A percentile compares a stretch with the other conserved stretches of the same genome.
phyloP scores from a whole-genome alignment of 2,113 vertebrate species.

The Rhagologus leucostigma region DNA sequence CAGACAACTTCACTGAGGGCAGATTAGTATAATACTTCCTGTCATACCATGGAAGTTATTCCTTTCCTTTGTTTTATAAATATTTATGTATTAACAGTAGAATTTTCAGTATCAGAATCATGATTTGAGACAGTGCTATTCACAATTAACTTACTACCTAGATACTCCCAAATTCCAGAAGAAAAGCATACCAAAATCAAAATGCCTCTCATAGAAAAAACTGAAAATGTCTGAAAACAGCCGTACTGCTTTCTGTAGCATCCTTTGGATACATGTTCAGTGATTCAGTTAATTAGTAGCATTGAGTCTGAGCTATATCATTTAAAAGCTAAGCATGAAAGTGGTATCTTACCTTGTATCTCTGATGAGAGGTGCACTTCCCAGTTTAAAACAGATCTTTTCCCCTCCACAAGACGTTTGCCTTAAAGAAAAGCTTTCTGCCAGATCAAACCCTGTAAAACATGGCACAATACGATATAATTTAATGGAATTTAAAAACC shows the following conservation, averaged over 20 bases:
- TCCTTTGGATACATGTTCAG: not conserved
- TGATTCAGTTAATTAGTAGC: not conserved
- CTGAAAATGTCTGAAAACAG: not conserved
- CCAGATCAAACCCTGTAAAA: conserved; percentile 89
- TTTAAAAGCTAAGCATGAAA: not conserved
- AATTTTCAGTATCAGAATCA: not conserved
- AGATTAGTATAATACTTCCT: not conserved
- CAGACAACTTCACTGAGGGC: not conserved
- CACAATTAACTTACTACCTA: not conserved
- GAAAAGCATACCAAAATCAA: not conserved
- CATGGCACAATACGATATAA: not conserved
- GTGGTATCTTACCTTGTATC: conserved; percentile 67
- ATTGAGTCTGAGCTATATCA: not conserved
- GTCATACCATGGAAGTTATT: not conserved
- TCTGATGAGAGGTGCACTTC: conserved; percentile 83
- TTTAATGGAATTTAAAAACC: not conserved
- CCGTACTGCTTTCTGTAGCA: not conserved
- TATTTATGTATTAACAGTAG: not conserved
- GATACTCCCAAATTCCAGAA: not conserved
- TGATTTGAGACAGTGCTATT: not conserved
- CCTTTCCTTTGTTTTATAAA: not conserved
- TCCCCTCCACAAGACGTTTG: conserved; percentile 79
- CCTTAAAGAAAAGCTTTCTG: conserved; percentile 86
- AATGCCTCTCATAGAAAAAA: not conserved
- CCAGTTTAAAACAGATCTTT: conserved; percentile 85